Percentiles rank a stretch among this genome's conserved stretches.
phyloP scores from a whole-genome alignment of 2,888 invertebrate genomes.

The Autographa gamma region DNA sequence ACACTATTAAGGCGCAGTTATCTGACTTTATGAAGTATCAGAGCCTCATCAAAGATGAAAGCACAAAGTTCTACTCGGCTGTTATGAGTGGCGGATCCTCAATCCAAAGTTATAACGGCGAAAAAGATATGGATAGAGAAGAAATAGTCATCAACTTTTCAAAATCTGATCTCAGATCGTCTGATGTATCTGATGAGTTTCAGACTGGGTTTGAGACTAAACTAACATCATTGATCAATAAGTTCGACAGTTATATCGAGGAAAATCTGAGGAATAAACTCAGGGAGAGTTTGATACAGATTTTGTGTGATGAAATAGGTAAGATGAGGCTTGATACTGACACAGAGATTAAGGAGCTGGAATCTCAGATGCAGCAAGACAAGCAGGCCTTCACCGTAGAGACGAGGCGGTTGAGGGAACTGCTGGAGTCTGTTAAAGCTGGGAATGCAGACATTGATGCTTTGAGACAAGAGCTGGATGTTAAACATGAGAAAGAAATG shows the following conservation, averaged over 20 bases:
- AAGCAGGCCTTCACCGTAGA: conserved; percentile 88
- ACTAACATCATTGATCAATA: conserved; percentile 72
- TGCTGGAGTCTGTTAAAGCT: conserved; percentile 88
- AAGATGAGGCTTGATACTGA: conserved; percentile 82
- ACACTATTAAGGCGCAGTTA: conserved; percentile 80
- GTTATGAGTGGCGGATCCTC: conserved; percentile 81
- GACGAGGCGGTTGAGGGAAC: conserved; percentile 85
- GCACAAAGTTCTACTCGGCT: conserved; percentile 83
- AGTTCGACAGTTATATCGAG: conserved; percentile 78
- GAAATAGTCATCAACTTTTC: conserved; percentile 84
- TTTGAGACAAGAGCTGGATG: conserved; percentile 89
- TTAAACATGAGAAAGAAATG: conserved; percentile 93
- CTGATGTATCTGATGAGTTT: conserved; percentile 78
- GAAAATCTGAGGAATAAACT: conserved; percentile 83
- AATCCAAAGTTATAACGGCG: conserved; percentile 80
- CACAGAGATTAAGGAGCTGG: conserved; percentile 79
- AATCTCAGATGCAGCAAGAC: conserved; percentile 87
- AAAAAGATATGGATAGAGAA: conserved; percentile 86
- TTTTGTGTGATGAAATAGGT: conserved; percentile 87
- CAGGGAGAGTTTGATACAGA: conserved; percentile 88
- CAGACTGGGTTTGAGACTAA: conserved; percentile 80
- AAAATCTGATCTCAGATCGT: conserved; percentile 79
- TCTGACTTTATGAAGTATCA: conserved; percentile 86
- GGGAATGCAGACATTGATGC: conserved; percentile 88
- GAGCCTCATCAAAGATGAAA: conserved; percentile 81